Evolutionary conservation across 2,888 invertebrate species (phyloP).

Genomic region (Barypeithes pellucidus): DNA sequence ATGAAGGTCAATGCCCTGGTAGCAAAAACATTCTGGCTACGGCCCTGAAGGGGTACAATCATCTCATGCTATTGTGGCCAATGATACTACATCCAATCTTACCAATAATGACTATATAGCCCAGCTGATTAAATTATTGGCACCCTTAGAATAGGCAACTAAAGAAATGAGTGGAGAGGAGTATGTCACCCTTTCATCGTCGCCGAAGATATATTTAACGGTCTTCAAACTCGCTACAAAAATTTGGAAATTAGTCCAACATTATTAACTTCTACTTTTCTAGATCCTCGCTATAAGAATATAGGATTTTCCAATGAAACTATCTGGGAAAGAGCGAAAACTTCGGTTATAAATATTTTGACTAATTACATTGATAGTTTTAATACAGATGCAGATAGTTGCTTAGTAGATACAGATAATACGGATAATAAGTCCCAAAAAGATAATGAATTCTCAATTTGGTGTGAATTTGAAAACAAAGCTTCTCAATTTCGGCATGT

Average conservation of each 20-base stretch:
- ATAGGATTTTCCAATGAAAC: conserved; percentile 30
- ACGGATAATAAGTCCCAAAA: background rate
- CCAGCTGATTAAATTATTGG: conserved; percentile 31
- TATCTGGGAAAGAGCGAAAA: conserved; percentile 19
- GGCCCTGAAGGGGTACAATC: conserved; percentile 42
- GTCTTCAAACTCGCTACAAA: too few relatives aligned
- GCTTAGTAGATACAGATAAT: background rate
- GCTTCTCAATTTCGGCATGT: background rate
- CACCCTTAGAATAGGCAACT: conserved; percentile 29
- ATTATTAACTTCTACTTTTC: conserved; percentile 29
- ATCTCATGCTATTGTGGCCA: conserved; percentile 46
- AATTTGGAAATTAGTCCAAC: conserved; percentile 36
- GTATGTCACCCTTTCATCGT: conserved; percentile 20
- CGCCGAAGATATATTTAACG: too few relatives aligned
- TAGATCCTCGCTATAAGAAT: conserved; percentile 39
- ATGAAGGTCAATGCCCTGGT: too few relatives aligned
- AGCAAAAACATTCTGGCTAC: too few relatives aligned
- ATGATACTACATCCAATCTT: conserved; percentile 51
- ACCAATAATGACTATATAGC: conserved; percentile 33
- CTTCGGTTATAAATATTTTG: conserved; percentile 25
- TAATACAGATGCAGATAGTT: too few relatives aligned
- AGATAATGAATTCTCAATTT: conserved; percentile 13
- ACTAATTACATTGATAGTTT: conserved; percentile 24
- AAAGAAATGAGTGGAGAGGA: conserved; percentile 33
- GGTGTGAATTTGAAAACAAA: conserved; percentile 27